These are phyloP conservation scores for Sinhomidia bicolor DNA, from an alignment of 2,888 invertebrate genomes.

Conservation along the genomic window DNA sequence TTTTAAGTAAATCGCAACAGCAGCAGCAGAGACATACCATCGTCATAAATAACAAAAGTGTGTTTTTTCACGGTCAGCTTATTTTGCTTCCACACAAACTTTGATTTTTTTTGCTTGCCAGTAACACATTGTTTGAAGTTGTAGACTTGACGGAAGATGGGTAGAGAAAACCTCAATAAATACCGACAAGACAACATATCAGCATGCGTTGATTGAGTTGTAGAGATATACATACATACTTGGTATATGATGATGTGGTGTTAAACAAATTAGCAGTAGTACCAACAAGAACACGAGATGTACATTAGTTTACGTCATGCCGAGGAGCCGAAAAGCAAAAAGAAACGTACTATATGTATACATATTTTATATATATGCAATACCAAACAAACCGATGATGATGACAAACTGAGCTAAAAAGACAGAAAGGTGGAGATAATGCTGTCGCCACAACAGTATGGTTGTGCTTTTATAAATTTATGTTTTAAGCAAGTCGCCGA, in stretches of 20 bases:
- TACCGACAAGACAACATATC: conserved; percentile 10
- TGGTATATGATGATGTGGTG: conserved; percentile 33
- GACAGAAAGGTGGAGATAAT: no score
- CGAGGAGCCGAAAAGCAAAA: not conserved
- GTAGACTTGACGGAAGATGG: not conserved
- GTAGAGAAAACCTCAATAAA: not conserved
- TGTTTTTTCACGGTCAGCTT: not conserved
- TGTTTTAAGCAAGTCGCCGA: conserved; percentile 16
- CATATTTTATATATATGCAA: no score
- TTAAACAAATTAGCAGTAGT: conserved; percentile 31
- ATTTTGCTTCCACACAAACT: conserved; percentile 11
- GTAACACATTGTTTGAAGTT: not conserved
- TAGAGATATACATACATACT: no score
- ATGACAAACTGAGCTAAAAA: no score
- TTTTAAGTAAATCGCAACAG: no score
- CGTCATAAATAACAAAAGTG: no score
- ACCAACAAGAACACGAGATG: conserved; percentile 40
- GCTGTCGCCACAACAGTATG: no score
- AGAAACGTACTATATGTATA: no score
- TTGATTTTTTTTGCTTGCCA: no score
- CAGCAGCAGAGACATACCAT: no score
- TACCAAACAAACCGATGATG: no score
- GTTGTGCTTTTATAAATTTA: not conserved
- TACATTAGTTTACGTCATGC: conserved; percentile 41
- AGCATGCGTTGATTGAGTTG: conserved; percentile 26